Percentiles rank a stretch among this genome's conserved stretches.
phyloP scores from a whole-genome alignment of 2,888 invertebrate genomes.

The Andrena fulva region DNA sequence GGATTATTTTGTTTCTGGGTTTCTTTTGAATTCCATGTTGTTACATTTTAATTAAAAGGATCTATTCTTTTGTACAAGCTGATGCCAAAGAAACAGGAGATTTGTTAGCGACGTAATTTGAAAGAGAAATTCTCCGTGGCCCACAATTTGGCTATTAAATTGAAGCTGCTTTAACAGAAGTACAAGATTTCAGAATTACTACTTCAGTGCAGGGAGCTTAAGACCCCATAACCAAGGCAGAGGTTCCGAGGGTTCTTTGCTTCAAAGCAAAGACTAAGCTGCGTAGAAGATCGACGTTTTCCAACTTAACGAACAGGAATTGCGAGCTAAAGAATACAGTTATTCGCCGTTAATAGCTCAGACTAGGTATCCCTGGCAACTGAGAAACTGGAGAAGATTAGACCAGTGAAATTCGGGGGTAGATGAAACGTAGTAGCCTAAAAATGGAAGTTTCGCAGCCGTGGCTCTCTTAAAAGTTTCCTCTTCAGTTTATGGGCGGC shows the following conservation, averaged over 20 bases:
- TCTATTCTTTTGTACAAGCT: too few species aligned
- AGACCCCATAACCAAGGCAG: too few species aligned
- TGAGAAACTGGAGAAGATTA: slow-evolving; percentile 17
- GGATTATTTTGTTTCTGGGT: not conserved
- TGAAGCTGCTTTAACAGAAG: too few species aligned
- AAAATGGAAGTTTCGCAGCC: slow-evolving; percentile 50
- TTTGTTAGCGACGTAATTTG: too few species aligned
- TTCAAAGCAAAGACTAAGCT: too few species aligned
- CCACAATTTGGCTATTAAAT: too few species aligned
- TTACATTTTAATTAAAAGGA: not conserved
- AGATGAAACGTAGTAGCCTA: slow-evolving; percentile 19
- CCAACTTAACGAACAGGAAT: not conserved
- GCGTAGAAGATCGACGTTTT: not conserved
- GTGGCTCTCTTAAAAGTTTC: slow-evolving; percentile 43
- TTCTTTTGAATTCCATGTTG: not conserved
- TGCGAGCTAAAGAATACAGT: not conserved
- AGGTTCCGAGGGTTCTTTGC: too few species aligned
- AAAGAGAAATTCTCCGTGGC: not conserved
- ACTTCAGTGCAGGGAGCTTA: too few species aligned
- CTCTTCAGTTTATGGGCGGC: slow-evolving; percentile 35
- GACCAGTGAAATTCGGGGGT: slow-evolving; percentile 27
- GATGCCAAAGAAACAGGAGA: too few species aligned
- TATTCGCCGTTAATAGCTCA: not conserved
- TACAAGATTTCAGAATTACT: too few species aligned
- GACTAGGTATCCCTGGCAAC: slow-evolving; percentile 5